Evolutionary conservation across 2,113 vertebrate genomes (phyloP).

Genomic region (Chaetodon auriga): DNA sequence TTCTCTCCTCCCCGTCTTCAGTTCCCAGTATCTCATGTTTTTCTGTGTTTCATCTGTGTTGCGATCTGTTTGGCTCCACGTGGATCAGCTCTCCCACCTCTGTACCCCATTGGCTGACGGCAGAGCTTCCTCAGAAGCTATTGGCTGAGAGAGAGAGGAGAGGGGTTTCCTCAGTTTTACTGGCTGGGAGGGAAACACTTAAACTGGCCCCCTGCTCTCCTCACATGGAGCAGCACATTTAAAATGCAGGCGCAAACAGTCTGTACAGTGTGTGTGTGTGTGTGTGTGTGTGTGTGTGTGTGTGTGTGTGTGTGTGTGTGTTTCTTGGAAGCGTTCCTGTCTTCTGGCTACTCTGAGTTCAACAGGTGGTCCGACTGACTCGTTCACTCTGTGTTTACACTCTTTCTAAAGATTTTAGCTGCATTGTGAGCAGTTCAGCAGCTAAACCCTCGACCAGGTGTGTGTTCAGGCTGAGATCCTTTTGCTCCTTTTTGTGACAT

Average conservation of each 20-base stretch:
- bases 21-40: conserved; percentile 20
- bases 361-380: conserved; percentile 47
- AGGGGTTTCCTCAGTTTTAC: background rate
- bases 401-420: background rate
- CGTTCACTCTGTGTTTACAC: conserved; percentile 3
- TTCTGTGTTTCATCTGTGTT: conserved; percentile 54
- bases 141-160: background rate
- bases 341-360: background rate
- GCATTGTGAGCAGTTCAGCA: background rate
- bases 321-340: conserved; percentile 53
- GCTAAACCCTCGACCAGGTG: conserved; percentile 4
- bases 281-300: conserved; percentile 24
- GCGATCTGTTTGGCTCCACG: conserved; percentile 18
- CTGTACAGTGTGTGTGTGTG: background rate
- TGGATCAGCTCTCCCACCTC: conserved; percentile 37
- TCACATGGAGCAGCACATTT: conserved; percentile 49
- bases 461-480: background rate
- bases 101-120: conserved; percentile 18
- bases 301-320: conserved; percentile 9
- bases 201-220: conserved; percentile 3
- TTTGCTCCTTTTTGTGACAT: background rate
- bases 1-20: background rate
- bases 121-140: background rate
- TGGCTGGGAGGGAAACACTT: conserved; percentile 15
- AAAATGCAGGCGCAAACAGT: conserved; percentile 27